Percentiles rank a stretch among this genome's conserved stretches.
phyloP scores from a whole-genome alignment of 1,140 invertebrate species.

The Bathynomus jamesi region DNA sequence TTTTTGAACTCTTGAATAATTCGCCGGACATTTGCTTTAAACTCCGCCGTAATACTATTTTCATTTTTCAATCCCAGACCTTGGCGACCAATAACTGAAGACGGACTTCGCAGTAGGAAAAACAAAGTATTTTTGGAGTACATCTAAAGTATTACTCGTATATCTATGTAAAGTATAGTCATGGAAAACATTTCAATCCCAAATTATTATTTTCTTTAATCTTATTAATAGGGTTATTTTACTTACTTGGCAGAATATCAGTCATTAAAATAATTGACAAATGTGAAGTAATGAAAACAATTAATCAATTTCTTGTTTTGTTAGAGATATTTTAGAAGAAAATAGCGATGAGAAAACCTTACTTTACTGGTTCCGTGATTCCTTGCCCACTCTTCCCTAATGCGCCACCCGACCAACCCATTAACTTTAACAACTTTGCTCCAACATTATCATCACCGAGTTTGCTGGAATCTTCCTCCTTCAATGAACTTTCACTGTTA shows the following conservation, averaged over 20 bases:
- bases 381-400: not conserved
- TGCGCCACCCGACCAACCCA: not conserved
- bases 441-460: not conserved
- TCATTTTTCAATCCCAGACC: not conserved
- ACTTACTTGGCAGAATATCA: too few relatives aligned
- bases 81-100: not conserved
- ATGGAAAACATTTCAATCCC: too few relatives aligned
- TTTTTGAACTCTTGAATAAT: not conserved
- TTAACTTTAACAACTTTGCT: not conserved
- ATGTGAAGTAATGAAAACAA: too few relatives aligned
- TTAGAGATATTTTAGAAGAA: too few relatives aligned
- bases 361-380: not conserved
- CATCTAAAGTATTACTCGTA: too few relatives aligned
- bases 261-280: too few relatives aligned
- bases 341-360: not conserved
- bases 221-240: too few relatives aligned
- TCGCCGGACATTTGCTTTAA: not conserved
- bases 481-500: not conserved
- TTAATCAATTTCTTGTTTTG: too few relatives aligned
- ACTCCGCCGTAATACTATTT: not conserved
- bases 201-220: too few relatives aligned
- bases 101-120: too few relatives aligned
- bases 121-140: too few relatives aligned
- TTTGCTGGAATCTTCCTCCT: not conserved
- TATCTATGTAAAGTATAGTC: too few relatives aligned